phyloP scores from a whole-genome alignment of 2,113 vertebrate genomes.

The Colius striatus region DNA sequence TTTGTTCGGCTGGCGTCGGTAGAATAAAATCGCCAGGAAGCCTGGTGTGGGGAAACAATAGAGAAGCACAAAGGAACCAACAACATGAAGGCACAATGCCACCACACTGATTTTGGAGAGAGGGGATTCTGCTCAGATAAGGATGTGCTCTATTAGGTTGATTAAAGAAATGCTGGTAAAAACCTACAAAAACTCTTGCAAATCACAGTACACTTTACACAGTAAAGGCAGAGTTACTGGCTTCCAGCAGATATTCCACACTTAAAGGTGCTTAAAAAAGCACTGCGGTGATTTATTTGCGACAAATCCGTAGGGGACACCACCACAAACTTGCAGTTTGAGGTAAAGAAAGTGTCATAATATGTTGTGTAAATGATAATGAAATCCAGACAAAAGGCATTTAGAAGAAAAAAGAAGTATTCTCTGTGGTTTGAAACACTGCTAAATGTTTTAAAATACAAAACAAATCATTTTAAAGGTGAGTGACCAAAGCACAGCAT shows the following conservation, averaged over 20 bases:
- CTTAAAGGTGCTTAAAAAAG: not conserved
- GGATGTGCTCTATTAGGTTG: not conserved
- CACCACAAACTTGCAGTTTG: not conserved
- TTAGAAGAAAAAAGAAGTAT: not conserved
- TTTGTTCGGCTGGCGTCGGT: constrained; percentile 78
- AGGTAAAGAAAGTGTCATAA: not conserved
- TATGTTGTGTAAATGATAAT: not conserved
- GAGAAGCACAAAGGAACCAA: constrained; percentile 71
- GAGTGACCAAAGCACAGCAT: not conserved
- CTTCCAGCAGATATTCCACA: not conserved
- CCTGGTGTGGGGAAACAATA: constrained; percentile 79
- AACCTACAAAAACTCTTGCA: not conserved
- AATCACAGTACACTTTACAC: not conserved
- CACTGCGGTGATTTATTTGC: constrained; percentile 13
- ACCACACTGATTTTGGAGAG: not conserved
- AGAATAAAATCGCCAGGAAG: constrained; percentile 86
- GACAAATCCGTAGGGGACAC: not conserved
- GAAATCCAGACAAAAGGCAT: constrained; percentile 8
- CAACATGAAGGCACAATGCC: constrained; percentile 68
- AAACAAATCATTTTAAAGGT: constrained; percentile 6
- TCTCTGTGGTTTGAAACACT: not conserved
- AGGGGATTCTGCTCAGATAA: not conserved
- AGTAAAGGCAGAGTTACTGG: not conserved
- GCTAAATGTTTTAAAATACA: not conserved
- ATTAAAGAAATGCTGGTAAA: not conserved